Base-by-base conservation (phyloP, 2,113 vertebrate species). In the Crotalus viridis region DNA sequence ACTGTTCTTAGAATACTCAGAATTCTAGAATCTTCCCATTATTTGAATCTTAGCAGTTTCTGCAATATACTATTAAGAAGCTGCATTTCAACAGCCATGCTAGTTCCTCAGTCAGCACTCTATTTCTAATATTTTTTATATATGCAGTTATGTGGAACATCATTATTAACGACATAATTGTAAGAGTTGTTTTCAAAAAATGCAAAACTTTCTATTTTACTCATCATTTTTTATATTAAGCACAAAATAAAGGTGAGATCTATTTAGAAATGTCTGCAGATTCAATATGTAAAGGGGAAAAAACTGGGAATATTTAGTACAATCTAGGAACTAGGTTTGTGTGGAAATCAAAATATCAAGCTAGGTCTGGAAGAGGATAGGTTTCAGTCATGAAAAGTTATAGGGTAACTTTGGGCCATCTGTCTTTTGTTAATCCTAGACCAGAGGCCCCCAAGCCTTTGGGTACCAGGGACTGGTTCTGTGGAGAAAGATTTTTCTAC, bases 11-110 rank as follows among this genome's bases (percentile, higher is more conserved):
- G 89, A 93, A 92, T 86, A 5, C 46, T 88, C 85, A 88, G 12
- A 92, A 89, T 90, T 87, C n/a, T 89, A 89, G n/a, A 90, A 17
- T 87, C 90, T 57, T 88, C 0, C 19, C 85, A 90, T 22, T 52
- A 85, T 93, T 61, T 92, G 90, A 87, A 90, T 90, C 59, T n/a
- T 48, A 55, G 91, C 52, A 87, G 92, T 33, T 55, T 93, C 39
- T 59, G 12, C 9, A 86, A 91, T 4, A 43, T 85, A 46, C 0
- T 55, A 8, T 10, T 17, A 51, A 59, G 52, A 52, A 74, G 8
- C 28, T 28, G 26, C 19, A 0, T 86, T 33, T 52, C 3, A 24
- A 33, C n/a, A 43, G 13, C 28, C 3, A 33, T 43, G 28, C n/a
- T 92, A 74, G 33, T 59, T 51, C 12, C 48, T 88, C 87, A 88